Base-by-base conservation (phyloP, 2,797 vertebrate species). In the Knipowitschia caucasica region DNA sequence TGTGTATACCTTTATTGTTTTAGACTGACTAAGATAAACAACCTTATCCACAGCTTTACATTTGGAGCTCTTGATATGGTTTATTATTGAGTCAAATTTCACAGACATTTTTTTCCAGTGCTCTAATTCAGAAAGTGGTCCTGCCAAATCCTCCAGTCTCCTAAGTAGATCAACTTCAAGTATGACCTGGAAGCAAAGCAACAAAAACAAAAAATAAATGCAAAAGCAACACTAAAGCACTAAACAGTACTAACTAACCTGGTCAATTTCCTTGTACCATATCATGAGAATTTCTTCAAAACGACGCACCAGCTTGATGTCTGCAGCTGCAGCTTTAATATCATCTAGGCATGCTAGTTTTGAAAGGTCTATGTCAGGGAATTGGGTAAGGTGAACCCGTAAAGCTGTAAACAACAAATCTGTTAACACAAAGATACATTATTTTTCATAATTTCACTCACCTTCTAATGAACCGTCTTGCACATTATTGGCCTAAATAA, bases 191-290 rank as follows among this genome's bases (percentile, higher is more conserved):
- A 21, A 78, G 51, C 21, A 43, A 31, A 72, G 12, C 2, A n/a
- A 59, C 24, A 55, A 2, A 60, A 11, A 25, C 5, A 21, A 20
- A 1, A 12, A 4, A 5, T 17, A 26, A 21, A 3, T 7, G n/a
- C 45, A 30, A 12, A 7, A 18, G 31, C 17, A 21, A 21, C n/a
- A 15, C 14, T 27, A 10, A 44, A 44, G n/a, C 27, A 17, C 1
- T n/a, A 7, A 43, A 3, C 21, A 24, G 11, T 14, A 43, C 15
- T 9, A 17, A 47, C 26, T 10, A 56, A 92, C 92, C 79, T 80
- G 75, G 49, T 94, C 86, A 7, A 93, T 92, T 86, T 93, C 89
- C 46, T 75, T 91, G 67, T 86, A 90, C 92, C 92, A 94, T 12
- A 85, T 71, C 82, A 81, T 88, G 63, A 94, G 71, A 50, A 86